phyloP scores from a whole-genome alignment of 2,797 vertebrate genomes.

The Gila robusta region DNA sequence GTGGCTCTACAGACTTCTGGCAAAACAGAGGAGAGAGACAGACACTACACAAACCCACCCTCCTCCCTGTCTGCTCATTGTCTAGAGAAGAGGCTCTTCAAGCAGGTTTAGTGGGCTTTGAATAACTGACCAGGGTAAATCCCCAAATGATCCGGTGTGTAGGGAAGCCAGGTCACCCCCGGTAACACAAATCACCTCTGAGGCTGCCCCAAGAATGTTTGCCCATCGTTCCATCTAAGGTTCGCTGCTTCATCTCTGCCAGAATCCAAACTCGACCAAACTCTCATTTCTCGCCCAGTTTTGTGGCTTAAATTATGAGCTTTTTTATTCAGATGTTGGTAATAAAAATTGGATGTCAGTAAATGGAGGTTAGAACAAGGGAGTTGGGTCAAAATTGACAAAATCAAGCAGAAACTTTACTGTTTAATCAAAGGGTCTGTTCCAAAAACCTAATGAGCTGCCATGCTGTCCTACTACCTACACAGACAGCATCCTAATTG shows the following conservation, averaged over 20 bases:
- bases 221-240: conserved; percentile 14
- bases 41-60: conserved; percentile 74
- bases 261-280: conserved; percentile 55
- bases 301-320: conserved; percentile 41
- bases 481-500: background rate
- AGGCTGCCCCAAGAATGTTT: conserved; percentile 56
- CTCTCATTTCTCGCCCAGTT: conserved; percentile 1
- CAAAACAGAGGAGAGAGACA: conserved; percentile 30
- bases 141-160: conserved; percentile 46
- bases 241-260: conserved; percentile 29
- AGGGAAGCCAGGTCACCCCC: conserved; percentile 50
- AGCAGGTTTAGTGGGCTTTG: conserved; percentile 51
- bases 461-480: background rate
- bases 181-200: conserved; percentile 60
- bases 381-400: conserved; percentile 49
- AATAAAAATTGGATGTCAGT: conserved; percentile 54
- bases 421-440: conserved; percentile 48
- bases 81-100: conserved; percentile 53
- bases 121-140: conserved; percentile 57
- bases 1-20: conserved; percentile 52
- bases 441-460: background rate
- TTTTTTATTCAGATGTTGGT: conserved; percentile 49
- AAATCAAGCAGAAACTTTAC: conserved; percentile 51
- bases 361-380: conserved; percentile 44
- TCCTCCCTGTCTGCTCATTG: conserved; percentile 32